A percentile compares a stretch with the other conserved stretches of the same genome.
These are phyloP conservation scores for Lophura nycthemera DNA, from an alignment of 2,113 vertebrate genomes.

Conservation along the genomic window DNA sequence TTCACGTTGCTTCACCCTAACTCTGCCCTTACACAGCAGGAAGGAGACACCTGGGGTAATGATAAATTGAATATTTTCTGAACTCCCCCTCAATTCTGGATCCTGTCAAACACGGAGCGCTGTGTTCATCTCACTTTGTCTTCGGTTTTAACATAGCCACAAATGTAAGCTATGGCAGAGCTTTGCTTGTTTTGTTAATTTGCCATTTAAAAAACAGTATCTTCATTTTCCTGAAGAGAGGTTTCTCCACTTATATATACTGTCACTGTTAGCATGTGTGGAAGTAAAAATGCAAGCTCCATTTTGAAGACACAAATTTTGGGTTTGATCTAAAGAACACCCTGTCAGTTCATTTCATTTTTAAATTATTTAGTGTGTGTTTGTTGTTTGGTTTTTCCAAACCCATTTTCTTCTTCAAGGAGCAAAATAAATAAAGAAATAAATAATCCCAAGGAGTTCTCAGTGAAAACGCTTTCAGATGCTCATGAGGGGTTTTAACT, in stretches of 20 bases:
- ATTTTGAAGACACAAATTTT: neutral
- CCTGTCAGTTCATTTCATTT: slow-evolving; percentile 17
- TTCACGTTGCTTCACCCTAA: neutral
- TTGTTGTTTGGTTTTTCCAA: neutral
- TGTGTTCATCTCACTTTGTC: neutral
- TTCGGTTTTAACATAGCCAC: neutral
- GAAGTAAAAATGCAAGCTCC: neutral
- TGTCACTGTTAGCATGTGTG: slow-evolving; percentile 16
- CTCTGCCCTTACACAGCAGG: neutral
- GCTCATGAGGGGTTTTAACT: neutral
- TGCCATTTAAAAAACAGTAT: neutral
- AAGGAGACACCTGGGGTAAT: neutral
- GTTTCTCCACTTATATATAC: neutral
- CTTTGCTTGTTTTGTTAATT: neutral
- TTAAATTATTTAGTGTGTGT: slow-evolving; percentile 1
- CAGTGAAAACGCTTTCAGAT: slow-evolving; percentile 32
- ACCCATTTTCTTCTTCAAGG: neutral
- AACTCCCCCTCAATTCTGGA: neutral
- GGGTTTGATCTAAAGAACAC: slow-evolving; percentile 12
- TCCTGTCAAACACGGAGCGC: neutral
- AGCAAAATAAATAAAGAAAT: neutral
- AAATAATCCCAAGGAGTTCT: neutral
- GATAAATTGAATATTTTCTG: neutral
- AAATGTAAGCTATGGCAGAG: neutral
- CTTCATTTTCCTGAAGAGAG: neutral